Conservation (phyloP, 2,888 invertebrate genomes). For the Rhagium mordax region DNA sequence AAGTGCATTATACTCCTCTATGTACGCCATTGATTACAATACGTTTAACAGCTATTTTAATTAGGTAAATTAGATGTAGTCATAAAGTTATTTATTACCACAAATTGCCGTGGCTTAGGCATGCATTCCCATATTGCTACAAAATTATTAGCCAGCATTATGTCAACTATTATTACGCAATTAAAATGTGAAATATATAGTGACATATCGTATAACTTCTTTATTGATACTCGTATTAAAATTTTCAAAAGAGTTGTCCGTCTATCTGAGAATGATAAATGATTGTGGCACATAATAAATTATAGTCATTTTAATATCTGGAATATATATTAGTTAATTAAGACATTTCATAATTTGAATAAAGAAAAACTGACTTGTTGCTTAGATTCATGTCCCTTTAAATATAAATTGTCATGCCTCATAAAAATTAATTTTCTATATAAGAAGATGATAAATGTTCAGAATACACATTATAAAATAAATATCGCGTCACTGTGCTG, state of each 20-base stretch:
- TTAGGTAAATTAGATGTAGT: slow-evolving; percentile 15
- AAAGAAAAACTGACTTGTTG: too few species aligned
- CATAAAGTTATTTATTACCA: slow-evolving; percentile 12
- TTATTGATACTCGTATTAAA: neutral
- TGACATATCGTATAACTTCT: neutral
- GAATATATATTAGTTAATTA: neutral
- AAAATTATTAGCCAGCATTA: slow-evolving; percentile 5
- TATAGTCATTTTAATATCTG: neutral
- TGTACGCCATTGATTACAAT: slow-evolving; percentile 12
- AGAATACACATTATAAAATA: too few species aligned
- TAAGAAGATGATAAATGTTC: too few species aligned
- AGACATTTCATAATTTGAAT: neutral
- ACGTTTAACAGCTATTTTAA: slow-evolving; percentile 19
- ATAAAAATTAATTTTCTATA: too few species aligned
- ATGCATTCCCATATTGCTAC: slow-evolving; percentile 1
- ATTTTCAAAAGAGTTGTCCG: neutral
- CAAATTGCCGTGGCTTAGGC: neutral
- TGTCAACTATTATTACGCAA: slow-evolving; percentile 2
- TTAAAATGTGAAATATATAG: slow-evolving; percentile 1
- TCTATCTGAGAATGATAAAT: neutral
- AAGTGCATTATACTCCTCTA: neutral
- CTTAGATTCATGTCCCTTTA: too few species aligned
- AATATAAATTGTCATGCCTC: too few species aligned
- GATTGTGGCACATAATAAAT: neutral
- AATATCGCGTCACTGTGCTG: too few species aligned